Evolutionary conservation across 1,140 invertebrate genomes (phyloP).

Genomic region (Magallana ariakensis): DNA sequence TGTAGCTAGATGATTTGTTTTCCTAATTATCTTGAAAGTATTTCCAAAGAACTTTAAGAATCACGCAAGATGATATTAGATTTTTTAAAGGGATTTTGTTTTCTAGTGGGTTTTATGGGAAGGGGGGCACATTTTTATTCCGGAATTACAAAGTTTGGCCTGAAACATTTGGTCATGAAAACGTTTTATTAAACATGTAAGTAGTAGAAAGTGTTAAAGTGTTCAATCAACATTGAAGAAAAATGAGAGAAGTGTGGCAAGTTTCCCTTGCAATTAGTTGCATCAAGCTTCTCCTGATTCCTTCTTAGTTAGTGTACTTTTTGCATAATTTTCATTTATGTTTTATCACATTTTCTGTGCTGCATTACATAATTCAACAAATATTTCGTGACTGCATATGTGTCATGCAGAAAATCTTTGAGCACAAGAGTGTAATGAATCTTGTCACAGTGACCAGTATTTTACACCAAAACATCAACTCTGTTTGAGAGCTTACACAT

Average conservation of each 20-base stretch:
- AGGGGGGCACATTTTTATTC: background rate
- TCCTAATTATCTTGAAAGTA: too few species aligned
- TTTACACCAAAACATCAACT: too few species aligned
- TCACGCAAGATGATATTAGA: background rate
- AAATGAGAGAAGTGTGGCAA: conserved; percentile 31
- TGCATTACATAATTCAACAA: too few species aligned
- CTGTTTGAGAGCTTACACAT: too few species aligned
- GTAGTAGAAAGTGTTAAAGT: background rate
- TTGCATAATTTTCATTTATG: background rate
- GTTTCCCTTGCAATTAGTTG: conserved; percentile 28
- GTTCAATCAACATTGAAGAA: background rate
- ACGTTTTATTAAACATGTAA: background rate
- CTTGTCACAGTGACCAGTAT: too few species aligned
- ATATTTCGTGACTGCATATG: too few species aligned
- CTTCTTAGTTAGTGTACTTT: conserved; percentile 42
- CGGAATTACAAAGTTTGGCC: background rate
- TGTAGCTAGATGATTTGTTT: too few species aligned
- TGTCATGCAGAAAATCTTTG: too few species aligned
- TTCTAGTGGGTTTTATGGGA: background rate
- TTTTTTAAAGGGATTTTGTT: background rate
- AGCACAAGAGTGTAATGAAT: too few species aligned
- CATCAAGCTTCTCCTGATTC: conserved; percentile 42
- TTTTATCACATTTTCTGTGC: too few species aligned
- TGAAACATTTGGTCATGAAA: background rate
- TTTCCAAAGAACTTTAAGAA: background rate